Evolutionary conservation across 1,140 invertebrate species (phyloP), one percentile per base, ranked within the genome.

Genomic region (Coelopa frigida): DNA sequence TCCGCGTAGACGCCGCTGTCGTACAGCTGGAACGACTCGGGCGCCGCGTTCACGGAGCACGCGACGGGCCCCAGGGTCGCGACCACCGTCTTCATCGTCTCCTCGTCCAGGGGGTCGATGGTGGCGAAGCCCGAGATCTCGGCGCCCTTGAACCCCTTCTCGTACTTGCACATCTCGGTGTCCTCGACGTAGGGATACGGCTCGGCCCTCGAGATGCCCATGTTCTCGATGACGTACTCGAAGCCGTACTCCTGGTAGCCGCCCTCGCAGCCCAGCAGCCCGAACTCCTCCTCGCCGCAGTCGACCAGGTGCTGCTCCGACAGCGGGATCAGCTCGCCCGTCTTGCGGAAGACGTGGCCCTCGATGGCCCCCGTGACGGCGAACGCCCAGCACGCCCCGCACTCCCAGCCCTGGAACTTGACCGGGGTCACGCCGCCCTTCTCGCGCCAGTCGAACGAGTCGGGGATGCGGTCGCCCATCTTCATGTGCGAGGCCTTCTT

Each of bases 41-140:
- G 79, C 3, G n/a, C n/a, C n/a, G 86, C 89, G 71, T 93, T 85
- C 48, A 95, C 86, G 3, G 84, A 88, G 27, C 80, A 76, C 5
- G 78, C 74, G 5, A 83, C 55, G 0, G 91, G 90, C 8, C 91
- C 91, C 53, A 87, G 72, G 10, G 83, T 87, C 40, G 86, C 85
- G 35, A 94, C 75, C 0, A 89, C 88, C 33, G 75, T 65, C 56
- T 82, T 72, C 33, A 94, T 70, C 50, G 83, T 76, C 6, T 79
- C 49, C 69, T 94, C 84, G 61, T 84, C 67, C 53, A 81, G 78
- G 50, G 75, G 48, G 26, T 79, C 64, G 52, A 85, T 59, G 55
- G 83, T 73, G 21, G 83, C 78, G 56, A 75, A 87, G 8, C 84
- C 84, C 35, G 59, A 75, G 51, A 80, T 76, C 29, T 73, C 73